phyloP scores from a whole-genome alignment of 2,113 vertebrate species.

The Capricornis sumatraensis region DNA sequence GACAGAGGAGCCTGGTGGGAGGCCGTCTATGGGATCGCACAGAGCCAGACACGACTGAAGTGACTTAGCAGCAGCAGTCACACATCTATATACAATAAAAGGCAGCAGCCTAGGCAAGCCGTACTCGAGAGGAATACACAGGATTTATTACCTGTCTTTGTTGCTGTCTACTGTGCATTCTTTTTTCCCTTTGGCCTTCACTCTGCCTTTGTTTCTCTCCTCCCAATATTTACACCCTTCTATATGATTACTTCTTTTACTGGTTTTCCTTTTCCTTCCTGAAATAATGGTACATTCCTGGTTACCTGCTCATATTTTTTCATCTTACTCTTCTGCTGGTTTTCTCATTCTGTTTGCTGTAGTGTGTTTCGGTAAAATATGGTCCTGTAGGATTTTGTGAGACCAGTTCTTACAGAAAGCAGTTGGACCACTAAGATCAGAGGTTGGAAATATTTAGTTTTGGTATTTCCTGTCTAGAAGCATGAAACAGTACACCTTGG shows the following conservation, averaged over 20 bases:
- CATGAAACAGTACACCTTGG: background rate
- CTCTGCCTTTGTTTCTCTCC: background rate
- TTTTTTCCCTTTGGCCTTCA: background rate
- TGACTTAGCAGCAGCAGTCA: background rate
- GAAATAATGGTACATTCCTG: background rate
- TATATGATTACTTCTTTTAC: background rate
- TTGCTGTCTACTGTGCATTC: background rate
- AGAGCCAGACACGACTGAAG: too few relatives aligned
- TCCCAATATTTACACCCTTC: background rate
- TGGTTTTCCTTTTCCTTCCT: background rate
- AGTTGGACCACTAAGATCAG: background rate
- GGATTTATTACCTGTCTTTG: background rate
- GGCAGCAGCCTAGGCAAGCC: background rate
- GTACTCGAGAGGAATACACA: background rate
- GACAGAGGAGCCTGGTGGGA: too few relatives aligned
- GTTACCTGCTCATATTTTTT: background rate
- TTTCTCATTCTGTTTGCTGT: background rate
- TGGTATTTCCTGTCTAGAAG: background rate
- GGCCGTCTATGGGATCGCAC: too few relatives aligned
- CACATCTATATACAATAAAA: background rate
- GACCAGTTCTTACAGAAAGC: background rate
- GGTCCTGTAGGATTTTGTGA: background rate
- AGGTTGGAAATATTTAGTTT: conserved; percentile 3
- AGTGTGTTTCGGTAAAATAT: background rate
- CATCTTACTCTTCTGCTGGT: background rate